A percentile compares a stretch with the other conserved stretches of the same genome.
These are phyloP conservation scores for Apomyelois bistriatella DNA, from an alignment of 2,888 invertebrate species.

Conservation along the genomic window DNA sequence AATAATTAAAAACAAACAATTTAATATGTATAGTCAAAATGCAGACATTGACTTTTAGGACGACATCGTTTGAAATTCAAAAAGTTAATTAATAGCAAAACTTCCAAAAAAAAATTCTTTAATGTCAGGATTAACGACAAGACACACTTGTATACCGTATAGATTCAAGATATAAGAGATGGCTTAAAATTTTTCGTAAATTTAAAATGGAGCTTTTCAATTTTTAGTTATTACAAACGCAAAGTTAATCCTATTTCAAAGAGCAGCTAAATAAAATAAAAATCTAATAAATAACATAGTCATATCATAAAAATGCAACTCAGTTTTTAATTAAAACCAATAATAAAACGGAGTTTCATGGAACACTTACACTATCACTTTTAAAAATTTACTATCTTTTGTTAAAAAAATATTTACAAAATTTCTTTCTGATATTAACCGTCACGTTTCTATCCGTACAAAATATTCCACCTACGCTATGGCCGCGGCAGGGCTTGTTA, in stretches of 20 bases:
- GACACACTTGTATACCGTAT: no score
- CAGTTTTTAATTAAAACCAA: neutral
- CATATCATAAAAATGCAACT: neutral
- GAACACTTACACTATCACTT: slow-evolving; percentile 5
- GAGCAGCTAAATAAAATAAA: neutral
- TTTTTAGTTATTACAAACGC: neutral
- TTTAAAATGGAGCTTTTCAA: neutral
- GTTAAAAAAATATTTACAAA: slow-evolving; percentile 67
- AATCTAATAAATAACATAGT: slow-evolving; percentile 2
- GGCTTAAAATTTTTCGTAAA: no score
- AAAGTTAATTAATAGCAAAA: no score
- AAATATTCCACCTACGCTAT: neutral
- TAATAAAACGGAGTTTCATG: neutral
- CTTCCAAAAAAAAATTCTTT: no score
- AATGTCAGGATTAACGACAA: no score
- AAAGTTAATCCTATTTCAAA: neutral
- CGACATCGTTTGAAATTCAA: no score
- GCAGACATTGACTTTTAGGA: no score
- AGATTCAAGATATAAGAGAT: no score
- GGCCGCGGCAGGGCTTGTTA: neutral
- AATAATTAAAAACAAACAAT: no score
- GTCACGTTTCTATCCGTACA: neutral
- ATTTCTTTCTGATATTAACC: slow-evolving; percentile 28
- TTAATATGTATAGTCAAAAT: no score
- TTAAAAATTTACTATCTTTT: slow-evolving; percentile 42